Evolutionary conservation across 2,888 invertebrate species (phyloP).

Genomic region (Sinelater perroti): DNA sequence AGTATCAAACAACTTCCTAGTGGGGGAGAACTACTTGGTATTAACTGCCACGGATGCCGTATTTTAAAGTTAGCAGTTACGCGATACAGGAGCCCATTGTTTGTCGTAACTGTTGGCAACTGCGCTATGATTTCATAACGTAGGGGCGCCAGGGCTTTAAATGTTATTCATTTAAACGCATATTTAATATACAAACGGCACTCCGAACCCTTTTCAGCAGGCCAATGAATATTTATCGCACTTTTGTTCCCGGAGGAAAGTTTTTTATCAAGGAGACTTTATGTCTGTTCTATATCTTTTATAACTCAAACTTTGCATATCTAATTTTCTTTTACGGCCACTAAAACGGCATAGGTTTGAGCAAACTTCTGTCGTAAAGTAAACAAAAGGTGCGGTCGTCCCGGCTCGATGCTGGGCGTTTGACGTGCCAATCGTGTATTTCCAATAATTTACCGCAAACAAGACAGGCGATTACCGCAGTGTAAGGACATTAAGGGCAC

Average conservation of each 20-base stretch:
- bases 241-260: conserved; percentile 47
- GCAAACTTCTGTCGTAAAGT: conserved; percentile 30
- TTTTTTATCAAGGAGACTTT: conserved; percentile 42
- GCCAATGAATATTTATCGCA: conserved; percentile 55
- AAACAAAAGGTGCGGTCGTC: conserved; percentile 21
- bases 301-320: conserved; percentile 38
- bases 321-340: conserved; percentile 36
- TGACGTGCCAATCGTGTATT: conserved; percentile 27
- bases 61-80: conserved; percentile 55
- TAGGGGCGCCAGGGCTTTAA: conserved; percentile 51
- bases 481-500: conserved; percentile 55
- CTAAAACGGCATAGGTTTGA: conserved; percentile 33
- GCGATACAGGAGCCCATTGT: conserved; percentile 51
- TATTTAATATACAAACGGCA: conserved; percentile 56
- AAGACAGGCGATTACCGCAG: conserved; percentile 54
- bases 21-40: conserved; percentile 49
- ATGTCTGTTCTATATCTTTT: conserved; percentile 41
- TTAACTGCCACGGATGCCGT: conserved; percentile 60
- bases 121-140: conserved; percentile 53
- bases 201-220: conserved; percentile 44
- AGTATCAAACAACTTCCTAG: conserved; percentile 57
- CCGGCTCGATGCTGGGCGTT: neutral
- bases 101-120: conserved; percentile 53
- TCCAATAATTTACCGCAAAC: conserved; percentile 56
- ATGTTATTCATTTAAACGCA: conserved; percentile 56